phyloP scores from a whole-genome alignment of 2,888 invertebrate species.

The Eristalis pertinax region DNA sequence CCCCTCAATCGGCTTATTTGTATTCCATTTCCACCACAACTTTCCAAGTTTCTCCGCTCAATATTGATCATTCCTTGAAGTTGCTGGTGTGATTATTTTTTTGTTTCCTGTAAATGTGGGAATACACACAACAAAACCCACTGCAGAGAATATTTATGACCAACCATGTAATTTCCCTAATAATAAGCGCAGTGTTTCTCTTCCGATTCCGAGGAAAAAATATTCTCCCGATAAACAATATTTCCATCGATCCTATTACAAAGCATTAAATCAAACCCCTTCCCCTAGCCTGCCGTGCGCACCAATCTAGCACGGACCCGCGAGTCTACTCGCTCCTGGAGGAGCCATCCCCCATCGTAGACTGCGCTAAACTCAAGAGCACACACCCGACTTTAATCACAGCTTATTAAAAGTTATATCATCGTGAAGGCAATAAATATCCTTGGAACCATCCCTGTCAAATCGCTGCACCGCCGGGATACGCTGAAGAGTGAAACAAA shows the following conservation, averaged over 20 bases:
- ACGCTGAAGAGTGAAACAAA: neutral
- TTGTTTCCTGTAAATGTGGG: too few species aligned
- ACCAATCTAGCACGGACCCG: constrained; percentile 8
- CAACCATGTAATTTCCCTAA: neutral
- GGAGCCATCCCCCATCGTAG: neutral
- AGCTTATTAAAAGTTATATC: constrained; percentile 71
- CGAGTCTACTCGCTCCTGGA: too few species aligned
- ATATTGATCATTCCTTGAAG: too few species aligned
- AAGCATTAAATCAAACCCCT: constrained; percentile 20
- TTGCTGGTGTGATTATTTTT: too few species aligned
- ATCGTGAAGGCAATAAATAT: constrained; percentile 66
- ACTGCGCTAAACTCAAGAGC: constrained; percentile 4
- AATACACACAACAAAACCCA: too few species aligned
- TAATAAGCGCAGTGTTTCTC: neutral
- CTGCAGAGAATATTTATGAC: too few species aligned
- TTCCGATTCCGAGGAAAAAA: neutral
- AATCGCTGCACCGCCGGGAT: constrained; percentile 47
- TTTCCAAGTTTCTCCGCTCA: too few species aligned
- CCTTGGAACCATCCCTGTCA: constrained; percentile 48
- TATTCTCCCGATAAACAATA: neutral
- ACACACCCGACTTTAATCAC: constrained; percentile 56
- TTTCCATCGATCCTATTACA: constrained; percentile 12
- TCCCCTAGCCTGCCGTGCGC: neutral
- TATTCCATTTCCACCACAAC: too few species aligned
- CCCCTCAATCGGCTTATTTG: too few species aligned